Conservation (phyloP, 1,140 invertebrate species). For the Papilio helenus region DNA sequence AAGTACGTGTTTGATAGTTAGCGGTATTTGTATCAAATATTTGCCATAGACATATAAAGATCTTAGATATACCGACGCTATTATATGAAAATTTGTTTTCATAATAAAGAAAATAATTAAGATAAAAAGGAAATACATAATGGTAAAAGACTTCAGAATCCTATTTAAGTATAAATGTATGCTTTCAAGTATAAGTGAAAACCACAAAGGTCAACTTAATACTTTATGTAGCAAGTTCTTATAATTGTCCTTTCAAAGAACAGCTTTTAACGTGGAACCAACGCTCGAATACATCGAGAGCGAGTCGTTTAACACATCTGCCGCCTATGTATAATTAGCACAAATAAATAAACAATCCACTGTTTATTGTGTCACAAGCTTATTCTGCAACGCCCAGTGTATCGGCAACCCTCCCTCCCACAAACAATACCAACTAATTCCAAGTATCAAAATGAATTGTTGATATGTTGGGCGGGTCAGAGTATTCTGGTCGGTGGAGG, state of each 20-base stretch:
- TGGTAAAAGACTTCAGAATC: too few species aligned
- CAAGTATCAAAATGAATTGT: background rate
- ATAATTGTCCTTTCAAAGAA: background rate
- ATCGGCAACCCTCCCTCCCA: constrained; percentile 43
- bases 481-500: constrained; percentile 53
- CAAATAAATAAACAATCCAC: constrained; percentile 73
- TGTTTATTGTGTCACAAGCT: constrained; percentile 77
- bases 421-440: background rate
- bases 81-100: background rate
- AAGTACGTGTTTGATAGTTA: constrained; percentile 47
- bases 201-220: background rate
- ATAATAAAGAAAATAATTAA: background rate
- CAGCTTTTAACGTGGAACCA: constrained; percentile 26
- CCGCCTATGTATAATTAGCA: constrained; percentile 65
- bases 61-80: background rate
- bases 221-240: background rate
- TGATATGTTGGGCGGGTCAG: constrained; percentile 43
- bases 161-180: too few species aligned
- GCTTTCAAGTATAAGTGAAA: background rate
- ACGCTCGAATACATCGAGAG: constrained; percentile 45
- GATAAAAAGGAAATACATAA: background rate
- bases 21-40: constrained; percentile 45
- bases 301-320: constrained; percentile 61
- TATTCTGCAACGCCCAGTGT: constrained; percentile 54
- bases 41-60: background rate